Evolutionary conservation across 2,113 vertebrate species (phyloP), one percentile per base, ranked within the genome.

Genomic region (Delphinapterus leucas): DNA sequence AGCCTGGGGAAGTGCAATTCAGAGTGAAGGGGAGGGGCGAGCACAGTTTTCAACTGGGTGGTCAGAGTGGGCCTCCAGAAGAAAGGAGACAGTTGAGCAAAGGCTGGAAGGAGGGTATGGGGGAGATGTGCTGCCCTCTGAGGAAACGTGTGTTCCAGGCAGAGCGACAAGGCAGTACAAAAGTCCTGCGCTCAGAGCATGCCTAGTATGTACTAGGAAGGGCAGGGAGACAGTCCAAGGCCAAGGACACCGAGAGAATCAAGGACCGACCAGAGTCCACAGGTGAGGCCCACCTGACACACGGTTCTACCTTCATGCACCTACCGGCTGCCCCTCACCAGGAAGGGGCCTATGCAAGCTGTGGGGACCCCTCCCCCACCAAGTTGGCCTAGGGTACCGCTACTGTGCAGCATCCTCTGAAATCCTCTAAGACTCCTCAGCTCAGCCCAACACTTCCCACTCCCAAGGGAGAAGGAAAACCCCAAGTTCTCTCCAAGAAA

Each of bases 41-140:
- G n/a, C 1, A 5, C 33, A 11, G 38, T 11, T 21, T 63, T 38
- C 15, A 33, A 0, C 3, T 60, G 31, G 36, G 31, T 0, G 3
- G 38, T 49, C 53, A 21, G 36, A 36, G 49, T 10, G 49, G 28
- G 61, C 18, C 44, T 47, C 36, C 15, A 12, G 25, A 15, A 11
- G 6, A 26, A 15, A 38, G 15, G 41, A 28, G 41, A 15, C 13
- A 25, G 13, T 2, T 13, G 13, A 80, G 58, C 25, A 67, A 76
- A 83, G 76, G 8, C 14, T 14, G 8, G 63, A 21, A 61, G 36
- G 33, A 33, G 10, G 53, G 41, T 17, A 11, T 11, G 8, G 14
- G 17, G 20, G 63, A 23, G 47, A 10, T 1, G 3, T 21, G 60
- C 17, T 2, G 28, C 31, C 60, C 7, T 6, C 21, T 23, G 71